phyloP scores from a whole-genome alignment of 2,888 invertebrate species.

The Podotricha telesiphe region DNA sequence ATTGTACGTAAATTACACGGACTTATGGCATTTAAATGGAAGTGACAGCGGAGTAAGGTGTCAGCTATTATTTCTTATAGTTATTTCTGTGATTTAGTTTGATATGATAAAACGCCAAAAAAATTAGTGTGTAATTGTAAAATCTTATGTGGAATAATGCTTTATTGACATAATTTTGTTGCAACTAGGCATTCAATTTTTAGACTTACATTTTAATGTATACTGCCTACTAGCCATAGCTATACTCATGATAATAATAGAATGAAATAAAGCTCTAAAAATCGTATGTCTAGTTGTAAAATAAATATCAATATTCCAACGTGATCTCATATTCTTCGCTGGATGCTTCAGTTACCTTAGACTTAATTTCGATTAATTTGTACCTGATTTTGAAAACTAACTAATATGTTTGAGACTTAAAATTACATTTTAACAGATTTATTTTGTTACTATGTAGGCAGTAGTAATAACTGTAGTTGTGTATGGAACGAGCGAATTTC shows the following conservation, averaged over 20 bases:
- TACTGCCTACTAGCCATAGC: not conserved
- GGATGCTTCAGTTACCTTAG: slow-evolving; percentile 79
- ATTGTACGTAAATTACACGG: not conserved
- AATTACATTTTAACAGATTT: slow-evolving; percentile 75
- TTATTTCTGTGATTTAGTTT: slow-evolving; percentile 78
- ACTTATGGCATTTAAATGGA: slow-evolving; percentile 36
- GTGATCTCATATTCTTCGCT: slow-evolving; percentile 78
- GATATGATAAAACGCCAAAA: slow-evolving; percentile 72
- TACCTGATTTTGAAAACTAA: slow-evolving; percentile 78
- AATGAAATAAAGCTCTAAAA: slow-evolving; percentile 32
- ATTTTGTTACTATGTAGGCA: slow-evolving; percentile 66
- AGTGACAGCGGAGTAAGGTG: slow-evolving; percentile 49
- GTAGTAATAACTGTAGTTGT: slow-evolving; percentile 59
- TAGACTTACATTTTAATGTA: not conserved
- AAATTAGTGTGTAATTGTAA: slow-evolving; percentile 66
- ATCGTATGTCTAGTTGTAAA: slow-evolving; percentile 34
- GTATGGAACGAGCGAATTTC: slow-evolving; percentile 76
- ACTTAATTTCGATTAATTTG: slow-evolving; percentile 79
- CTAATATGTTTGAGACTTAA: slow-evolving; percentile 69
- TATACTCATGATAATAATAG: not conserved
- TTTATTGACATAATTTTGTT: slow-evolving; percentile 49
- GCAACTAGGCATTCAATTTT: not conserved
- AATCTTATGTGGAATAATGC: slow-evolving; percentile 51
- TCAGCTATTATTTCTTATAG: slow-evolving; percentile 57
- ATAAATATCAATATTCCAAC: slow-evolving; percentile 54